Conservation (phyloP, 1,140 invertebrate species). For the Chrysoperla carnea region DNA sequence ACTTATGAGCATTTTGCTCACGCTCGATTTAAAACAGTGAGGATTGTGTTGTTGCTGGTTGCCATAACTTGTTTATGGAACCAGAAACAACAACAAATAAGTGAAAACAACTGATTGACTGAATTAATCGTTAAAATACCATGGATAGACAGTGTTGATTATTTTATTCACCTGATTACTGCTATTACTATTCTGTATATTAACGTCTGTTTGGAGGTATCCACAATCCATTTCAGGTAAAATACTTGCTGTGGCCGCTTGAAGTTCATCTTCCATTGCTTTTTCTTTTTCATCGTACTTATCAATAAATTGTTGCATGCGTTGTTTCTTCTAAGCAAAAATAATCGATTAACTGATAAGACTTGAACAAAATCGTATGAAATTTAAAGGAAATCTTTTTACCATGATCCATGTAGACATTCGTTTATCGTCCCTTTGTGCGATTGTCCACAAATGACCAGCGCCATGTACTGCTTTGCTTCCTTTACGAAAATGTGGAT, state of each 20-base stretch:
- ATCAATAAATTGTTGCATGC: constrained; percentile 17
- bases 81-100: too few species aligned
- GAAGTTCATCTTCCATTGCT: constrained; percentile 16
- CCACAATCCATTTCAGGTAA: neutral
- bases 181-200: too few species aligned
- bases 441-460: constrained; percentile 72
- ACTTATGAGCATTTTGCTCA: too few species aligned
- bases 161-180: too few species aligned
- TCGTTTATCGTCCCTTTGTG: constrained; percentile 34
- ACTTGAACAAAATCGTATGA: neutral
- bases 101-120: too few species aligned
- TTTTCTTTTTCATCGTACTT: constrained; percentile 10
- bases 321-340: constrained; percentile 15
- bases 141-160: too few species aligned
- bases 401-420: constrained; percentile 20
- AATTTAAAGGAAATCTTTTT: neutral
- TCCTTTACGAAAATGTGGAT: constrained; percentile 75
- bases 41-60: too few species aligned
- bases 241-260: constrained; percentile 22
- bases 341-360: neutral
- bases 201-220: too few species aligned
- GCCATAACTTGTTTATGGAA: too few species aligned
- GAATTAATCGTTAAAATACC: too few species aligned
- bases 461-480: constrained; percentile 66
- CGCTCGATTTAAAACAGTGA: too few species aligned